Percentiles rank a stretch among this genome's conserved stretches.
Conservation (phyloP, 2,113 vertebrate genomes). For the Tenebrosternarchus preto region DNA sequence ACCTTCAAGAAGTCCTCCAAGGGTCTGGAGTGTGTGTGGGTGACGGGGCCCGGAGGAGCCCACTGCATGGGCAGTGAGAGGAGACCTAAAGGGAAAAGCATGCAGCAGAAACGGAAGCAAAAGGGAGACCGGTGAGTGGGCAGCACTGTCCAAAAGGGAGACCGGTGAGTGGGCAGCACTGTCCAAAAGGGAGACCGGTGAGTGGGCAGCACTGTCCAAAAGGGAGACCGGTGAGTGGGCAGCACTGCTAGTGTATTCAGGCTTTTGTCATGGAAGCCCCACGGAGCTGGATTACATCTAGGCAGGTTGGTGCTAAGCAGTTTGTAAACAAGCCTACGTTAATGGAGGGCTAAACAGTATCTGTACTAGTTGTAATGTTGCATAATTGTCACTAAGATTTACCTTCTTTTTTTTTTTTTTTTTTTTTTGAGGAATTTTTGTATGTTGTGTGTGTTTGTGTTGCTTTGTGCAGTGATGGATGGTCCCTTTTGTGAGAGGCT, state of each 20-base stretch:
- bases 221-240: slow-evolving; percentile 86
- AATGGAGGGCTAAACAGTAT: background rate
- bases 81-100: slow-evolving; percentile 91
- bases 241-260: background rate
- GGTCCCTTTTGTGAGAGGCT: slow-evolving; percentile 14
- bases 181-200: slow-evolving; percentile 91
- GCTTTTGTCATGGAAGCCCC: background rate
- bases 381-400: background rate
- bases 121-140: slow-evolving; percentile 89
- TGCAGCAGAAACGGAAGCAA: slow-evolving; percentile 86
- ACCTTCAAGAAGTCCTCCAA: slow-evolving; percentile 96
- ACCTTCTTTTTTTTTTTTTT: background rate
- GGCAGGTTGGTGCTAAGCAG: background rate
- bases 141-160: slow-evolving; percentile 79
- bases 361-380: background rate
- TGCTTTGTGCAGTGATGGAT: background rate
- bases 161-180: slow-evolving; percentile 76
- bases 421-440: too few species aligned
- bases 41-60: slow-evolving; percentile 87
- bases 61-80: slow-evolving; percentile 91
- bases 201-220: slow-evolving; percentile 62
- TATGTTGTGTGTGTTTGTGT: background rate
- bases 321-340: background rate
- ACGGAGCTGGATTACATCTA: background rate
- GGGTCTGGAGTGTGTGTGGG: slow-evolving; percentile 89